phyloP scores from a whole-genome alignment of 2,797 vertebrate genomes.

The Lacerta viridis region DNA sequence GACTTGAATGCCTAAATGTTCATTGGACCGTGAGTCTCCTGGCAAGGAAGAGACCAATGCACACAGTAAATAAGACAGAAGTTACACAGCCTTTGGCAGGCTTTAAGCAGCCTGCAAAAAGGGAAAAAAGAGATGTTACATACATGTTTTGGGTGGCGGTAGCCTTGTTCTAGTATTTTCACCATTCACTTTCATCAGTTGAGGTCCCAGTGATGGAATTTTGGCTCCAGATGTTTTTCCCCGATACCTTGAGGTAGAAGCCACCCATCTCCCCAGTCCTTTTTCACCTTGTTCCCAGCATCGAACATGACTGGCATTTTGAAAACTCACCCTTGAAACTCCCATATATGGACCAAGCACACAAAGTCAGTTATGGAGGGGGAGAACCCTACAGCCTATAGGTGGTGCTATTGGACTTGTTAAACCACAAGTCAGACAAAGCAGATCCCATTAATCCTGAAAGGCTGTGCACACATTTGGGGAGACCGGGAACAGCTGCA shows the following conservation, averaged over 20 bases:
- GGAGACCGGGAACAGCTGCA: background rate
- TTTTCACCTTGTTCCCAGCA: background rate
- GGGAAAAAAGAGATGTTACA: background rate
- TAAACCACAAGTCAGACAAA: background rate
- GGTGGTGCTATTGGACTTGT: background rate
- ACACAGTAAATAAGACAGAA: slow-evolving; percentile 2
- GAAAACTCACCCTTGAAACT: background rate
- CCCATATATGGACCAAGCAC: background rate
- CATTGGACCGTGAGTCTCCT: slow-evolving; percentile 86
- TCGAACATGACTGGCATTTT: no score
- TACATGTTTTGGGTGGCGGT: background rate
- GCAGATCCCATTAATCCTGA: background rate
- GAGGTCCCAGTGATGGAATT: background rate
- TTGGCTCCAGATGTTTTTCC: background rate
- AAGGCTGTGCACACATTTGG: background rate
- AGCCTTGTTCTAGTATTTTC: background rate
- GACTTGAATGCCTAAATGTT: slow-evolving; percentile 85
- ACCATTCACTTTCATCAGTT: background rate
- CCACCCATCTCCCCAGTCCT: no score
- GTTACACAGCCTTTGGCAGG: background rate
- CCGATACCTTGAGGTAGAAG: no score
- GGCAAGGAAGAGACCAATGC: slow-evolving; percentile 2
- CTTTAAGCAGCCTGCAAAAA: background rate
- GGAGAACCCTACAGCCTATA: background rate
- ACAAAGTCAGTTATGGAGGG: background rate